A percentile compares a stretch with the other conserved stretches of the same genome.
Conservation (phyloP, 2,797 vertebrate species). For the Acanthornis magna region DNA sequence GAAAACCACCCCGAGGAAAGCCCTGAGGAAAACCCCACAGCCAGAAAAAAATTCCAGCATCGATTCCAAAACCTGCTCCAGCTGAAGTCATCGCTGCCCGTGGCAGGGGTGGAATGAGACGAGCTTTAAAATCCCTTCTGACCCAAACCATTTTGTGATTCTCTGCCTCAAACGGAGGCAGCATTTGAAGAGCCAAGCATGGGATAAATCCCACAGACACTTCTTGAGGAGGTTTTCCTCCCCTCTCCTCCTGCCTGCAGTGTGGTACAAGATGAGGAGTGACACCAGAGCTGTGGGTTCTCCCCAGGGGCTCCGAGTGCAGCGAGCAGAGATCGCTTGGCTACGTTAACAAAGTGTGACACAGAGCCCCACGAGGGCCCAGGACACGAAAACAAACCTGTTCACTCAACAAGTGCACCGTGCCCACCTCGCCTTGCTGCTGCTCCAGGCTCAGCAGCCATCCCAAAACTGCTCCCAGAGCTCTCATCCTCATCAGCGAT, state of each 20-base stretch:
- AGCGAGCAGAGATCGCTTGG: not conserved
- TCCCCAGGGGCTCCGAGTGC: not conserved
- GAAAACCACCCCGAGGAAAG: not conserved
- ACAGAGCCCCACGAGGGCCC: not conserved
- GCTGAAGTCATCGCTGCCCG: not conserved
- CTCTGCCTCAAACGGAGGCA: accelerated
- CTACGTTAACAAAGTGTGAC: not conserved
- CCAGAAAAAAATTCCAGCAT: not conserved
- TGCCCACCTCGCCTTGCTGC: not conserved
- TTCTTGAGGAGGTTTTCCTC: not conserved
- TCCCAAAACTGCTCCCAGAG: constrained; percentile 40
- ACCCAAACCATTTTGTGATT: too few relatives aligned
- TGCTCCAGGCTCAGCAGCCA: not conserved
- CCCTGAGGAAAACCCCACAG: not conserved
- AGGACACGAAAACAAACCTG: not conserved
- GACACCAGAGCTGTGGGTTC: not conserved
- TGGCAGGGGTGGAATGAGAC: not conserved
- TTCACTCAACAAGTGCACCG: not conserved
- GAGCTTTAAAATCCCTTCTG: not conserved
- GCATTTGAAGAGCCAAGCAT: not conserved
- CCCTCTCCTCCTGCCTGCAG: not conserved
- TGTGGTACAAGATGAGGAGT: not conserved
- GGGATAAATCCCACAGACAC: not conserved
- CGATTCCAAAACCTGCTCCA: not conserved
- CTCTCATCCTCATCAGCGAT: not conserved